Evolutionary conservation across 2,888 invertebrate species (phyloP).

Genomic region (Epistrophe grossulariae): DNA sequence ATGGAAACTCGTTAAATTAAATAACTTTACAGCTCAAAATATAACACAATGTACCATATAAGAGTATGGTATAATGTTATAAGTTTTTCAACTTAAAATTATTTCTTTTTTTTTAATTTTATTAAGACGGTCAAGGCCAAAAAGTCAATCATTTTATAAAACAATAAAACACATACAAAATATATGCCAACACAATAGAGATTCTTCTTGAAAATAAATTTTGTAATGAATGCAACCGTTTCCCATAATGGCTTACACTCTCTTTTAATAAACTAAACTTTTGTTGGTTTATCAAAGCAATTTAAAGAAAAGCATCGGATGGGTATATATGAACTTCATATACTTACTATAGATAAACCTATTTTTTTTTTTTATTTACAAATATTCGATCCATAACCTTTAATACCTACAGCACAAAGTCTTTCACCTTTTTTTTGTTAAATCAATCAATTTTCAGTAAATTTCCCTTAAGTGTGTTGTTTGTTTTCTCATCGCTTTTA

Average conservation of each 20-base stretch:
- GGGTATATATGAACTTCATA: background rate
- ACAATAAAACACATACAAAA: background rate
- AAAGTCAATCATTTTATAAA: background rate
- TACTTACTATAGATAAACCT: background rate
- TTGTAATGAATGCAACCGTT: background rate
- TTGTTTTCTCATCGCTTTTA: background rate
- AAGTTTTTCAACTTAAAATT: background rate
- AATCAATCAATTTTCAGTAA: slow-evolving; percentile 20
- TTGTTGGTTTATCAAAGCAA: background rate
- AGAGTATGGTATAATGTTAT: background rate
- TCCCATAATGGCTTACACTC: background rate
- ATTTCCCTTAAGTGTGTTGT: background rate
- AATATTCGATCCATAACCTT: slow-evolving; percentile 14
- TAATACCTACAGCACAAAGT: background rate
- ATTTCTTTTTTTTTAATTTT: background rate
- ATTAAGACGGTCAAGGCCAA: background rate
- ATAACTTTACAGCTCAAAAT: background rate
- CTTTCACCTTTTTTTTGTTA: background rate
- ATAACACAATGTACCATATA: background rate
- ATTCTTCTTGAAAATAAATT: background rate
- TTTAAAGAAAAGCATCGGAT: background rate
- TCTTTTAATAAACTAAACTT: background rate
- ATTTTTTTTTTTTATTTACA: background rate
- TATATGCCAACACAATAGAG: background rate
- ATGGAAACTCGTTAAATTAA: background rate